These are phyloP conservation scores for Phaetusa simplex DNA, from an alignment of 2,113 vertebrate genomes.

Conservation along the genomic window DNA sequence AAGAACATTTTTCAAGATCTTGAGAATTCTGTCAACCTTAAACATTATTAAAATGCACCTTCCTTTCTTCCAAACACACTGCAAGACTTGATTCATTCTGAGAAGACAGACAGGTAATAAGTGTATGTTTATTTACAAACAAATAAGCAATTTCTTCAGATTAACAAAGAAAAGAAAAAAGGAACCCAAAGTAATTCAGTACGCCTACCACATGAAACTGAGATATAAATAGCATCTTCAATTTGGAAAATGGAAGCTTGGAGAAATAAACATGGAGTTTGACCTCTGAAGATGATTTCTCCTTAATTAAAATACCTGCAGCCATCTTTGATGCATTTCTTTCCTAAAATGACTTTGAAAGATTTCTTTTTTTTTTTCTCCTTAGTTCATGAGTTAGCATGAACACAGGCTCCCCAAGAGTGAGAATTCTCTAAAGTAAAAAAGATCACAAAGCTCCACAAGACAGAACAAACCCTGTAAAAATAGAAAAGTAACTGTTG, in stretches of 20 bases:
- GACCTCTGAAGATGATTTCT: slow-evolving; percentile 17
- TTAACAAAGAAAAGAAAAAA: not conserved
- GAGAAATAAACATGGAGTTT: slow-evolving; percentile 3
- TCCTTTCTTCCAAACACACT: not conserved
- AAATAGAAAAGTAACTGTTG: not conserved
- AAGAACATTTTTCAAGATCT: not conserved
- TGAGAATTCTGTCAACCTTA: not conserved
- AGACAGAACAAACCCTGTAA: not conserved
- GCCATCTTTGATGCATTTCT: not conserved
- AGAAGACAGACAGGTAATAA: not conserved
- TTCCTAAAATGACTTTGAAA: slow-evolving; percentile 18
- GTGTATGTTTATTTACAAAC: not conserved
- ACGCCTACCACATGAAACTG: not conserved
- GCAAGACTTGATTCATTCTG: not conserved
- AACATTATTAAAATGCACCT: not conserved
- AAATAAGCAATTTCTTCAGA: not conserved
- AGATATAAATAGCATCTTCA: not conserved
- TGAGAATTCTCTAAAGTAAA: not conserved
- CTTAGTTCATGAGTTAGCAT: not conserved
- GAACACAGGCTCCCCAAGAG: not conserved
- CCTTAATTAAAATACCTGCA: slow-evolving; percentile 38
- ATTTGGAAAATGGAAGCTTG: not conserved
- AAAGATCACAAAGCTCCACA: not conserved
- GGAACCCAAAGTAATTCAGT: not conserved
- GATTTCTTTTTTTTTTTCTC: not conserved